Evolutionary conservation across 1,140 invertebrate genomes (phyloP).

Genomic region (Caenorhabditis elegans): DNA sequence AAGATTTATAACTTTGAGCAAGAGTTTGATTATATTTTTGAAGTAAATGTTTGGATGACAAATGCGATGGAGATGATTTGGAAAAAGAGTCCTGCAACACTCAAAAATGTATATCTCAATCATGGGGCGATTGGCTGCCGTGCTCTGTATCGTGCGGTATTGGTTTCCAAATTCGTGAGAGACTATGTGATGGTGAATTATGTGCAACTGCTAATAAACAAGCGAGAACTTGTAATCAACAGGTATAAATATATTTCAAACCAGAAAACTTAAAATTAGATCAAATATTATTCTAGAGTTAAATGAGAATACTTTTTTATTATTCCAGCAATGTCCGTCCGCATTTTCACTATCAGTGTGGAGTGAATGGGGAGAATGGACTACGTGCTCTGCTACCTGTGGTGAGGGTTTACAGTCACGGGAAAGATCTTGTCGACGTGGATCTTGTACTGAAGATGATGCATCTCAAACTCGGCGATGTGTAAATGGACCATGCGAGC

Average conservation of each 20-base stretch:
- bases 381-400: conserved; percentile 51
- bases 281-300: not conserved
- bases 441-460: conserved; percentile 45
- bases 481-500: conserved; percentile 56
- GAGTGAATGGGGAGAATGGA: conserved; percentile 58
- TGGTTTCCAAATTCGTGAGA: conserved; percentile 62
- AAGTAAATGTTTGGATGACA: conserved; percentile 4
- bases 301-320: too few relatives aligned
- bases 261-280: not conserved
- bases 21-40: not conserved
- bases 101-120: conserved; percentile 44
- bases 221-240: conserved; percentile 63
- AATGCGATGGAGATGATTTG: conserved; percentile 49
- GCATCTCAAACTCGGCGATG: conserved; percentile 51
- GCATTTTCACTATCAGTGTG: conserved; percentile 43
- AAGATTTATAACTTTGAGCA: not conserved
- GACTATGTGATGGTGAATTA: conserved; percentile 49
- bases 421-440: conserved; percentile 31
- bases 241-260: conserved; percentile 41
- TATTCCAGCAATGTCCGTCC: conserved; percentile 1
- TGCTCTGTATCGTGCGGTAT: conserved; percentile 64
- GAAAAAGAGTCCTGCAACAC: conserved; percentile 44
- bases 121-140: conserved; percentile 58
- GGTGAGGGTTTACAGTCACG: conserved; percentile 50
- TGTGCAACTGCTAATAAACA: conserved; percentile 60